Evolutionary conservation across 1,140 invertebrate genomes (phyloP).

Genomic region (Rhizoglyphus robini): DNA sequence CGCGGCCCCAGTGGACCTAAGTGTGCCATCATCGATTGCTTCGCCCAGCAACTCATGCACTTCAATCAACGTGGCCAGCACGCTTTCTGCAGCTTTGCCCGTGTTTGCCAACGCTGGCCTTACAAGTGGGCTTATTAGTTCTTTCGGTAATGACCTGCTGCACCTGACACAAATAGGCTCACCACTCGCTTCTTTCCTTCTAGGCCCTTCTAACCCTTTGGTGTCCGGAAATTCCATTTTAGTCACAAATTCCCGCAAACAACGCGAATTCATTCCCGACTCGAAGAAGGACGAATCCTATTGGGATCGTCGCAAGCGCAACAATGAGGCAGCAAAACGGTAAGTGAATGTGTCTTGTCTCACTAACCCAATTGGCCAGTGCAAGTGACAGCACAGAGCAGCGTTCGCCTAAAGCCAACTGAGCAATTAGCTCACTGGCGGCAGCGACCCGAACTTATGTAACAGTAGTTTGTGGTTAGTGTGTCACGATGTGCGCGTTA

Average conservation of each 20-base stretch:
- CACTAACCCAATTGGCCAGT: no score
- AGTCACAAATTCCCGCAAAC: slow-evolving; percentile 48
- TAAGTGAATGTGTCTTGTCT: slow-evolving; percentile 33
- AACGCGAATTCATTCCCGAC: slow-evolving; percentile 89
- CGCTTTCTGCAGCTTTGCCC: neutral
- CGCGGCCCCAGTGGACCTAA: neutral
- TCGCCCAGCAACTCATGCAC: neutral
- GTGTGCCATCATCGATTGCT: neutral
- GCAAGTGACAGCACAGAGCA: no score
- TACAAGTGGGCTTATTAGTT: neutral
- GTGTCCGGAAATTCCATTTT: neutral
- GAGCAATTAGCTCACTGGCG: no score
- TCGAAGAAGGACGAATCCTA: slow-evolving; percentile 93
- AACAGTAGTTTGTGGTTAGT: no score
- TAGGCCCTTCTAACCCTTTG: neutral
- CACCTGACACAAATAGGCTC: neutral
- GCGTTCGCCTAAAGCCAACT: no score
- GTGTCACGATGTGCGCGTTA: no score
- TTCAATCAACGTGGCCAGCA: neutral
- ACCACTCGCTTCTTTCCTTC: neutral
- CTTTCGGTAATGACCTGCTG: neutral
- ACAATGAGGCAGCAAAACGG: slow-evolving; percentile 88
- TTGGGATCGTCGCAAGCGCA: slow-evolving; percentile 83
- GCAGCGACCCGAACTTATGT: no score
- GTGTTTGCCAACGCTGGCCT: slow-evolving; percentile 1